A percentile compares a stretch with the other conserved stretches of the same genome.
Evolutionary conservation across 2,113 vertebrate species (phyloP).

Genomic region (Nannospalax galili): DNA sequence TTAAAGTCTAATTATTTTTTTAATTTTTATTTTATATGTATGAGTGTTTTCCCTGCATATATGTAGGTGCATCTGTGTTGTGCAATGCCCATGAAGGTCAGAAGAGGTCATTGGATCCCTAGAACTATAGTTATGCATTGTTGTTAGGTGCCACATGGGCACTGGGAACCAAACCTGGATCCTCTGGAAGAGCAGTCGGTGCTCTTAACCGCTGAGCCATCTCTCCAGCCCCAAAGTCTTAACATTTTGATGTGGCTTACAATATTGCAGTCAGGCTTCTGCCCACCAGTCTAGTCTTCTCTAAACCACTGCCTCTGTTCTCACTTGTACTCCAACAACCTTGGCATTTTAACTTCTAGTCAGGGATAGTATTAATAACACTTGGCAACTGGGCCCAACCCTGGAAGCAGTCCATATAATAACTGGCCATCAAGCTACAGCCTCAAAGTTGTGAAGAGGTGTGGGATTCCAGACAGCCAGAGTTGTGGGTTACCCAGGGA

Average conservation of each 20-base stretch:
- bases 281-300: neutral
- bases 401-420: neutral
- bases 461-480: neutral
- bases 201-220: too few relatives aligned
- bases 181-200: too few relatives aligned
- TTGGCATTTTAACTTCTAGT: neutral
- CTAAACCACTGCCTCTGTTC: neutral
- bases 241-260: neutral
- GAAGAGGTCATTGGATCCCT: too few relatives aligned
- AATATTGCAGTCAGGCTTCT: neutral
- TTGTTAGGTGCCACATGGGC: too few relatives aligned
- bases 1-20: neutral
- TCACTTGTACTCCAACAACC: neutral
- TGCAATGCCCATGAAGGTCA: too few relatives aligned
- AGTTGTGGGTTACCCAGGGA: neutral
- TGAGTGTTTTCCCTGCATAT: too few relatives aligned
- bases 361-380: neutral
- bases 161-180: too few relatives aligned
- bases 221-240: neutral
- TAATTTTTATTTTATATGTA: too few relatives aligned
- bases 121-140: too few relatives aligned
- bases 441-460: fast-evolving
- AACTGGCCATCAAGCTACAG: neutral
- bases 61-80: too few relatives aligned
- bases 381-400: neutral